Conservation (phyloP, 2,888 invertebrate species). For the Nebria salina region DNA sequence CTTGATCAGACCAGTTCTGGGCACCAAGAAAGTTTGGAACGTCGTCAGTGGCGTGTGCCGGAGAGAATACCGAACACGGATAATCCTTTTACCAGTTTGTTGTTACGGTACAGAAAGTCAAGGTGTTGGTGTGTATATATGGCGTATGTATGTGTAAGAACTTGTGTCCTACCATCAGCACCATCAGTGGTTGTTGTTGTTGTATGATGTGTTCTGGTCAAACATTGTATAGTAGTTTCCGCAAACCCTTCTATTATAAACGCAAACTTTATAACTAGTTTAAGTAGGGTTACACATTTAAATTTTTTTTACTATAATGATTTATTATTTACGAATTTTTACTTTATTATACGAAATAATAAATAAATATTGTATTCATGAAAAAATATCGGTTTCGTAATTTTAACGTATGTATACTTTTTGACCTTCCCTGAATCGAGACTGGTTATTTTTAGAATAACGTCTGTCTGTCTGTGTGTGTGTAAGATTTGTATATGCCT, state of each 20-base stretch:
- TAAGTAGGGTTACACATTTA: neutral
- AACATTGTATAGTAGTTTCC: neutral
- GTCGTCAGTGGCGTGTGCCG: constrained; percentile 13
- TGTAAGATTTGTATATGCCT: too few species aligned
- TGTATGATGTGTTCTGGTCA: neutral
- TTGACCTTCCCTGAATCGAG: too few species aligned
- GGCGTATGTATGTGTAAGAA: neutral
- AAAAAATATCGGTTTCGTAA: too few species aligned
- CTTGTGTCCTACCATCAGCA: neutral
- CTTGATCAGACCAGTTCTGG: neutral
- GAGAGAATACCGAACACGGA: constrained; percentile 29
- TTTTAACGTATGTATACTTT: too few species aligned
- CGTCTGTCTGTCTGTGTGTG: too few species aligned
- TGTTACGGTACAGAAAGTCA: neutral
- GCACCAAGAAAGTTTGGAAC: constrained; percentile 22
- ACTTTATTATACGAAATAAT: too few species aligned
- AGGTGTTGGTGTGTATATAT: neutral
- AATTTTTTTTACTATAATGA: neutral
- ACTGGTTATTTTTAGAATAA: too few species aligned
- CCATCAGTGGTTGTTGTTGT: neutral
- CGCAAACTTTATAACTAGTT: neutral
- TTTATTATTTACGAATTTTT: neutral
- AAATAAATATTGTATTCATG: too few species aligned
- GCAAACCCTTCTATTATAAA: neutral
- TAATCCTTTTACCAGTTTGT: constrained; percentile 26